These are phyloP conservation scores for Trissolcus basalis DNA, from an alignment of 1,140 invertebrate species.

Conservation along the genomic window DNA sequence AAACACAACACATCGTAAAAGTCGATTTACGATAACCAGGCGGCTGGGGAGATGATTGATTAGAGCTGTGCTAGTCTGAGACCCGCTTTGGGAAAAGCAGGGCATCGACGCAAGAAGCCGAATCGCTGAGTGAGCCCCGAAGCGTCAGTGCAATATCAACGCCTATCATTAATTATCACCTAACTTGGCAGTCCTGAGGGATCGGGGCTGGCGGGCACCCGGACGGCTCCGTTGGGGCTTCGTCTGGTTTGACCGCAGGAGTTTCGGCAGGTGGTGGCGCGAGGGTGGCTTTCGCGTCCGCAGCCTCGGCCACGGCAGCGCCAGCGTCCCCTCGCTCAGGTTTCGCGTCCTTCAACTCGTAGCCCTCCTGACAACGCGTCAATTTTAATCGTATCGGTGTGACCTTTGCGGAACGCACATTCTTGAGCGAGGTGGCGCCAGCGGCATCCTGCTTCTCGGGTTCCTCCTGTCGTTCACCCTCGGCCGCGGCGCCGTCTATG, in stretches of 20 bases:
- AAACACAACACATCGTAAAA: slow-evolving; percentile 58
- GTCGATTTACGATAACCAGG: slow-evolving; percentile 45
- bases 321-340: slow-evolving; percentile 18
- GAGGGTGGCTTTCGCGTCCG: neutral
- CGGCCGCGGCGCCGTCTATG: slow-evolving; percentile 37
- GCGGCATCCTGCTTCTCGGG: slow-evolving; percentile 67
- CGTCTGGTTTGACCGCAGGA: slow-evolving; percentile 13
- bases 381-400: slow-evolving; percentile 89
- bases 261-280: neutral
- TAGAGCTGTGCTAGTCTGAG: neutral
- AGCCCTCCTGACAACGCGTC: slow-evolving; percentile 85
- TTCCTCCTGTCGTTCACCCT: slow-evolving; percentile 55
- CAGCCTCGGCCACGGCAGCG: slow-evolving; percentile 31
- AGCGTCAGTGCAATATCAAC: slow-evolving; percentile 69
- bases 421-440: slow-evolving; percentile 73
- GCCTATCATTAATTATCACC: slow-evolving; percentile 84
- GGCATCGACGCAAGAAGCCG: slow-evolving; percentile 38
- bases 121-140: slow-evolving; percentile 41
- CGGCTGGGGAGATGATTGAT: neutral
- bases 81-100: neutral
- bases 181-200: slow-evolving; percentile 89
- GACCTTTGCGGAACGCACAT: slow-evolving; percentile 81
- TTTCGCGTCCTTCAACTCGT: slow-evolving; percentile 74
- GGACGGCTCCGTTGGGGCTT: slow-evolving; percentile 60
- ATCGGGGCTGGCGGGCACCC: slow-evolving; percentile 78